phyloP scores from a whole-genome alignment of 2,888 invertebrate genomes.

The Phania funesta region DNA sequence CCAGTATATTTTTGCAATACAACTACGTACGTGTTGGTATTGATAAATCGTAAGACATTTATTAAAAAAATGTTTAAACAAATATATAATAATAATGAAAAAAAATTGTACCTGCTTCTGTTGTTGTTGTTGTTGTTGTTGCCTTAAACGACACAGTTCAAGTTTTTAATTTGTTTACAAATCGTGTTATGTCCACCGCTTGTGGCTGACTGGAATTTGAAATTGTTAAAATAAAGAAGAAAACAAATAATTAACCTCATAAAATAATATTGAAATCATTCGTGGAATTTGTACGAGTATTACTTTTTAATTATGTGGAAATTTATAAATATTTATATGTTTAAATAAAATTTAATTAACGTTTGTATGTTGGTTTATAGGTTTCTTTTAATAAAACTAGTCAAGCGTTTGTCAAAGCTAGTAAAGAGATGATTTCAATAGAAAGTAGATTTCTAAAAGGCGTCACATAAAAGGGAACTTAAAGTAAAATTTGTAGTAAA shows the following conservation, averaged over 20 bases:
- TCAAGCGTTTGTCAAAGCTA: too few relatives aligned
- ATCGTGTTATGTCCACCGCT: conserved; percentile 14
- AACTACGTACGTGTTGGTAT: conserved; percentile 50
- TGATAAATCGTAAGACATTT: conserved; percentile 46
- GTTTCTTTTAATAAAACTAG: too few relatives aligned
- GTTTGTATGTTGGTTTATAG: too few relatives aligned
- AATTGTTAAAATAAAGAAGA: conserved; percentile 3
- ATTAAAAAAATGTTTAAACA: conserved; percentile 32
- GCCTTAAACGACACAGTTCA: neutral
- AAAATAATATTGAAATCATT: conserved; percentile 6
- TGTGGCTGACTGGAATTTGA: conserved; percentile 41
- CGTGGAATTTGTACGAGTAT: too few relatives aligned
- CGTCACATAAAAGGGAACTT: too few relatives aligned
- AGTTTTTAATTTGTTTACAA: conserved; percentile 6
- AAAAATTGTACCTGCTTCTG: too few relatives aligned
- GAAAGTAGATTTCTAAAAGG: too few relatives aligned
- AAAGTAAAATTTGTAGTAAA: too few relatives aligned
- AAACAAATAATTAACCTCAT: conserved; percentile 17
- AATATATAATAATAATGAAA: conserved; percentile 12
- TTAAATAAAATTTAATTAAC: too few relatives aligned
- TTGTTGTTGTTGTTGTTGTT: neutral
- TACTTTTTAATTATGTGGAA: too few relatives aligned
- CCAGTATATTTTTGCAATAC: conserved; percentile 36
- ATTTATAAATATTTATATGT: too few relatives aligned
- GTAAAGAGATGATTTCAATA: too few relatives aligned